Evolutionary conservation across 2,113 vertebrate species (phyloP), one percentile per base, ranked within the genome.

Genomic region (Catharus bicknelli): DNA sequence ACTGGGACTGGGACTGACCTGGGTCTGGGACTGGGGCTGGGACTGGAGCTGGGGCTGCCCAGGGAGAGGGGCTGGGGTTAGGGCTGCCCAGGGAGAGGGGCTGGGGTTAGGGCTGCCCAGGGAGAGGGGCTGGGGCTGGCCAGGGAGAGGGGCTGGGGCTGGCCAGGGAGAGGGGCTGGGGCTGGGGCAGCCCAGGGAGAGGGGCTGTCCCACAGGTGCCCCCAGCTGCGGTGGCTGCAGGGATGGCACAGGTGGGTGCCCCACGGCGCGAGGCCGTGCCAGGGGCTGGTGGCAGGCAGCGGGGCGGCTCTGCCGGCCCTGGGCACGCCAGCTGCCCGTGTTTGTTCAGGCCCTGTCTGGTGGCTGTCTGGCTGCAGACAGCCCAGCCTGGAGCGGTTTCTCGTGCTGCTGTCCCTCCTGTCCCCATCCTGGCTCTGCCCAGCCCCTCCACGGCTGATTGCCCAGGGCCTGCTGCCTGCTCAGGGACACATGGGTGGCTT

Each of bases 381-480:
- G 11, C 50, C 1, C 0, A 26, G 53, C 74, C 73, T 1, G 0
- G 61, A 10, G 69, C 0, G 0, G 29, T 32, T 30, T 23, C 59
- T 12, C 1, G 38, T 38, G 38, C 38, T 43, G 48, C 22, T 50
- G 48, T 50, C 48, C 48, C 48, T 50, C 13, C 23, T 62, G 61
- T 68, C 36, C 58, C 43, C 69, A 1, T 3, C 7, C 84, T 51
- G 10, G 48, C 54, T n/a, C 11, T 9, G 27, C 45, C 43, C 32
- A 9, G 64, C 34, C 62, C 29, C 38, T 26, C 40, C 88, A 40
- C 2, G 42, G 68, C 70, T 79, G 66, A 53, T 2, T 78, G 70
- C 9, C 45, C 80, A 30, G 47, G 25, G 36, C 21, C 2, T 8
- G 13, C 62, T 34, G 68, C 42, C 87, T 66, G 79, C 61, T 47